phyloP scores from a whole-genome alignment of 2,113 vertebrate genomes.

The Neofelis nebulosa region DNA sequence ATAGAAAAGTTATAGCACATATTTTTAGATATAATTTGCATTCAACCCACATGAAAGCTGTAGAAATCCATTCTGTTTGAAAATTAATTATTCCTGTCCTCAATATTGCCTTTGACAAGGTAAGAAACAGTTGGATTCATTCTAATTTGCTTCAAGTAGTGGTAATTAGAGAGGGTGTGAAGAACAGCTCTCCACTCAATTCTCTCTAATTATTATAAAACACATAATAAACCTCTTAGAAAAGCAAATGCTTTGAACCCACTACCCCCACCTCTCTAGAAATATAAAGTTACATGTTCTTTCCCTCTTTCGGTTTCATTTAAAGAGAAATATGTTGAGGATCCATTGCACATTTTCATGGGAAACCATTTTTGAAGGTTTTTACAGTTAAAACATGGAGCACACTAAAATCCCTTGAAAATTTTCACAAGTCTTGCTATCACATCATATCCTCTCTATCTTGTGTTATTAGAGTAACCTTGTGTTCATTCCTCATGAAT shows the following conservation, averaged over 20 bases:
- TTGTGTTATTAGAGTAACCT: not conserved
- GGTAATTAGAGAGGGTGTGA: constrained; percentile 70
- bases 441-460: not conserved
- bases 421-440: not conserved
- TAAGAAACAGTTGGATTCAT: constrained; percentile 67
- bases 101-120: constrained; percentile 58
- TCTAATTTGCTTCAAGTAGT: constrained; percentile 69
- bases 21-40: constrained; percentile 50
- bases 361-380: not conserved
- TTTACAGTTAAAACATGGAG: not conserved
- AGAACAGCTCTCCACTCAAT: constrained; percentile 62
- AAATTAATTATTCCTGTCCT: constrained; percentile 64
- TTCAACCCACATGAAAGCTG: constrained; percentile 34
- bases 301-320: not conserved
- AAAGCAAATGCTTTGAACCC: constrained; percentile 57
- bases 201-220: constrained; percentile 69
- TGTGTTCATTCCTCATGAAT: not conserved
- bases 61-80: constrained; percentile 43
- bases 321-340: not conserved
- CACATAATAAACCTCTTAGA: constrained; percentile 56
- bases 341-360: not conserved
- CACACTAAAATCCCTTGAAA: not conserved
- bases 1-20: not conserved
- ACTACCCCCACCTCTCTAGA: not conserved
- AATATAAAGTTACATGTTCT: not conserved